Percentiles rank a stretch among this genome's conserved stretches.
Conservation (phyloP, 2,113 vertebrate genomes). For the Polyodon spathula region DNA sequence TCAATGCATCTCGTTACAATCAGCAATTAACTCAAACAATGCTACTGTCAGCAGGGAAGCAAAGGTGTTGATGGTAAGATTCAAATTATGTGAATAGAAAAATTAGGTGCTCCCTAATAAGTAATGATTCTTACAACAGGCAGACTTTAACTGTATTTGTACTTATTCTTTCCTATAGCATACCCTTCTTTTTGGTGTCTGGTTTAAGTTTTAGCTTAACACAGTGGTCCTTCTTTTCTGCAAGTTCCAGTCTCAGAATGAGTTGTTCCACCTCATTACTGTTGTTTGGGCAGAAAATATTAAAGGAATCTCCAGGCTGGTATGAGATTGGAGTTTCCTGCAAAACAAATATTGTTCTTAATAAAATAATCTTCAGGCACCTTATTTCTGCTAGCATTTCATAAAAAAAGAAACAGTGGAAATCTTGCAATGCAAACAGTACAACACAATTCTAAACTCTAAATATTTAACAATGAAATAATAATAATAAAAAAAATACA, state of each 20-base stretch:
- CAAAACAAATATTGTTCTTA: conserved; percentile 7
- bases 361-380: neutral
- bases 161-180: neutral
- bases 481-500: conserved; percentile 29
- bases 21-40: too few relatives aligned
- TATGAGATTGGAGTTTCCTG: conserved; percentile 63
- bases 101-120: too few relatives aligned
- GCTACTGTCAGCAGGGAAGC: too few relatives aligned
- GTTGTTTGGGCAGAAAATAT: conserved; percentile 75
- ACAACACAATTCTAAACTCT: too few relatives aligned
- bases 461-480: neutral
- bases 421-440: neutral
- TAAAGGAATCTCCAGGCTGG: conserved; percentile 83
- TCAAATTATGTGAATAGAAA: too few relatives aligned
- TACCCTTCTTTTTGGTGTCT: conserved; percentile 80
- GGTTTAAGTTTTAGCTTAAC: conserved; percentile 53
- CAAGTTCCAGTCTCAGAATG: conserved; percentile 61
- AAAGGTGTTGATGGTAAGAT: too few relatives aligned
- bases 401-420: neutral
- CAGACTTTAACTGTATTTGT: neutral
- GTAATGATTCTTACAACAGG: too few relatives aligned
- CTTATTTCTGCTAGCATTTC: neutral
- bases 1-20: too few relatives aligned
- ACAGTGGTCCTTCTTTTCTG: conserved; percentile 35
- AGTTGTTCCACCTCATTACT: conserved; percentile 62